Conservation (phyloP, 2,113 vertebrate genomes). For the Sinocyclocheilus rhinocerous region DNA sequence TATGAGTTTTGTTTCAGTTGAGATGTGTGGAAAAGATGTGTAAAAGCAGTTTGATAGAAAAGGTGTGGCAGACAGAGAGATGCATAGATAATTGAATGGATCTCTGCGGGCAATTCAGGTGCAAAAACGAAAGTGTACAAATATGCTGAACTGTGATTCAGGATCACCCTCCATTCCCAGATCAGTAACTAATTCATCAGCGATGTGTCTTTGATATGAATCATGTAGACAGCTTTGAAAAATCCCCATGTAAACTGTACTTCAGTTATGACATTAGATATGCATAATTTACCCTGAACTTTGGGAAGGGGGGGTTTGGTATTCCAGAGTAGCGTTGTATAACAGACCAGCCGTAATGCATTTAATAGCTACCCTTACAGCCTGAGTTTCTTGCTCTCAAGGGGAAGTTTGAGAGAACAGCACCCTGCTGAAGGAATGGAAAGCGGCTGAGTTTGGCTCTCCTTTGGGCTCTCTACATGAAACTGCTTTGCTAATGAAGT, state of each 20-base stretch:
- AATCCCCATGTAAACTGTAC: constrained; percentile 1
- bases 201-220: background rate
- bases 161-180: background rate
- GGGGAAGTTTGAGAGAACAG: constrained; percentile 21
- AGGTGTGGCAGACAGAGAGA: constrained; percentile 21
- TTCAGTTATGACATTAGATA: constrained; percentile 1
- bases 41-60: background rate
- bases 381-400: constrained; percentile 19
- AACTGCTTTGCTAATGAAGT: constrained; percentile 43
- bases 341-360: constrained; percentile 45
- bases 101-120: background rate
- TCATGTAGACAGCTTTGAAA: background rate
- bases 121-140: background rate
- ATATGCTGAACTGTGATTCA: background rate
- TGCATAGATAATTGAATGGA: constrained; percentile 8
- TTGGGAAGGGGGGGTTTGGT: background rate
- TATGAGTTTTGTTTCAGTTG: constrained; percentile 45
- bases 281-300: constrained; percentile 27
- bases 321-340: background rate
- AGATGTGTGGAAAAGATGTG: constrained; percentile 28
- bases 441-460: constrained; percentile 8
- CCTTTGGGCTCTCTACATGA: constrained; percentile 37
- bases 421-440: constrained; percentile 5
- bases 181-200: background rate
- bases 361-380: constrained; percentile 42